Percentiles rank a stretch among this genome's conserved stretches.
Evolutionary conservation across 2,797 vertebrate species (phyloP).

Genomic region (Fringilla coelebs): DNA sequence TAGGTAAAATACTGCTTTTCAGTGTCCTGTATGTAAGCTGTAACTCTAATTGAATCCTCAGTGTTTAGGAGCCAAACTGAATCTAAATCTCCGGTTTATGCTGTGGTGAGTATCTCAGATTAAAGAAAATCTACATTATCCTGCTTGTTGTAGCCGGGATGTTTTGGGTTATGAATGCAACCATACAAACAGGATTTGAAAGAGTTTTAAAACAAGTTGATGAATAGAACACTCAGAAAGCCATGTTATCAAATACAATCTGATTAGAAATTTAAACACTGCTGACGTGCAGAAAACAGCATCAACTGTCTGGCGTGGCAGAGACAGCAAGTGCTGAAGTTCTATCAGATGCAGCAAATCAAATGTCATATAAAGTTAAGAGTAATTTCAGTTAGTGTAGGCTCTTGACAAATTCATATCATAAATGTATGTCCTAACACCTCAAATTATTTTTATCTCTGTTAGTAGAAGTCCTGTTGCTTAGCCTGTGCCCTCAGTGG

Average conservation of each 20-base stretch:
- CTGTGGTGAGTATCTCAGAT: conserved; percentile 60
- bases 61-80: conserved; percentile 50
- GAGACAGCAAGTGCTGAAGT: background rate
- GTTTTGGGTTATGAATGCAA: conserved; percentile 52
- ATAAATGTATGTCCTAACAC: background rate
- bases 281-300: conserved; percentile 6
- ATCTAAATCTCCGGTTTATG: conserved; percentile 63
- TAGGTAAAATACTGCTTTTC: conserved; percentile 47
- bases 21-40: conserved; percentile 22
- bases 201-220: conserved; percentile 53
- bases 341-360: background rate
- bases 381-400: background rate
- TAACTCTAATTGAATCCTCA: conserved; percentile 25
- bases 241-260: conserved; percentile 23
- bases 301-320: background rate
- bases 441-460: background rate
- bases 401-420: background rate
- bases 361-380: background rate
- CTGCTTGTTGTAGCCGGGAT: conserved; percentile 23
- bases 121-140: conserved; percentile 68
- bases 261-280: conserved; percentile 42
- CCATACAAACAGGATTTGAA: conserved; percentile 47
- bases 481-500: background rate
- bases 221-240: conserved; percentile 62
- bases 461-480: background rate